These are phyloP conservation scores for Trachelus troglodyta DNA, from an alignment of 2,888 invertebrate genomes.

Conservation along the genomic window DNA sequence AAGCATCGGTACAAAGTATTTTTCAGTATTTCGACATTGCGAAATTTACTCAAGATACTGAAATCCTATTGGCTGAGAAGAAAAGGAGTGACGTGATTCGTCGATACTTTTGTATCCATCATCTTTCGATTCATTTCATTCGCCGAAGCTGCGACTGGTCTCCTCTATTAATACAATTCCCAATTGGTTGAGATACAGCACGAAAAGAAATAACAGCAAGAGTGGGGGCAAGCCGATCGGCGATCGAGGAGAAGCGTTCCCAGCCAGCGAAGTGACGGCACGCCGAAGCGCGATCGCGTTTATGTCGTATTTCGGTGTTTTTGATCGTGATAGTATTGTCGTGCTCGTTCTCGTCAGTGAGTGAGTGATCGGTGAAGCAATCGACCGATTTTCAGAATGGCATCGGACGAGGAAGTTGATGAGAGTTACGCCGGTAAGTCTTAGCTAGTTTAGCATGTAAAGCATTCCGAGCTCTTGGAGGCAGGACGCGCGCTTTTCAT, in stretches of 20 bases:
- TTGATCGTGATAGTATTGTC: slow-evolving; percentile 23
- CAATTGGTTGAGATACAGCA: neutral
- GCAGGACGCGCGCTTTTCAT: slow-evolving; percentile 62
- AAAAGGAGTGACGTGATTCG: neutral
- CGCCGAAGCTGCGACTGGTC: neutral
- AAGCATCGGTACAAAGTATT: neutral
- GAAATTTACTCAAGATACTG: neutral
- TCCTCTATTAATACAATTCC: neutral
- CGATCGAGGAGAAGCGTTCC: slow-evolving; percentile 19
- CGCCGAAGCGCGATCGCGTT: slow-evolving; percentile 41
- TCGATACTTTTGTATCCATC: neutral
- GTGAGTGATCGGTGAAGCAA: slow-evolving; percentile 18
- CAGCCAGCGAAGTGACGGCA: slow-evolving; percentile 39
- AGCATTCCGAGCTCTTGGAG: slow-evolving; percentile 38
- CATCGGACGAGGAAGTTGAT: slow-evolving; percentile 89
- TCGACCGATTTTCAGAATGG: slow-evolving; percentile 70
- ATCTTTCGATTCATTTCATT: neutral
- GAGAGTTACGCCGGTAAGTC: slow-evolving; percentile 87
- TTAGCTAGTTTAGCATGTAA: slow-evolving; percentile 17
- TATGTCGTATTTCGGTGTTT: slow-evolving; percentile 49
- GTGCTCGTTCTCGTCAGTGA: slow-evolving; percentile 21
- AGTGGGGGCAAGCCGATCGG: slow-evolving; percentile 27
- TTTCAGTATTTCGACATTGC: no score
- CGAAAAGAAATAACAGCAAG: slow-evolving; percentile 9
- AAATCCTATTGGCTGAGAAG: neutral